Base-by-base conservation (phyloP, 37 sponge, comb jelly and placozoan genomes). In the Aphrocallistes beatrix region DNA sequence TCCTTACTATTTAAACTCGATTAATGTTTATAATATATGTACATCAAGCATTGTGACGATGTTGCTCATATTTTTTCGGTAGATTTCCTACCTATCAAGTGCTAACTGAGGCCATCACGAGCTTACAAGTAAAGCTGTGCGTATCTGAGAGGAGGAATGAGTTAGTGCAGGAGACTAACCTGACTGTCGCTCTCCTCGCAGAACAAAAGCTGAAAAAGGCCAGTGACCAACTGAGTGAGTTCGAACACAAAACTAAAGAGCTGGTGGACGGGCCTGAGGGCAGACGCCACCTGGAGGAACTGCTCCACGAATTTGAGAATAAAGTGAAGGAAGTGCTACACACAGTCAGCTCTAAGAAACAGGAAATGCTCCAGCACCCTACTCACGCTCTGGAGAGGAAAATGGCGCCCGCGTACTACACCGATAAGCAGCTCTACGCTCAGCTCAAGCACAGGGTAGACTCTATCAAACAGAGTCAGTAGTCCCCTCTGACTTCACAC, bases 291-390 rank as follows among this genome's bases (percentile, higher is more conserved):
- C 34, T 60, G 34, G 75, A 60, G 75, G 75, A 60, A 13, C 75
- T 19, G 3, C 34, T 60, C 25, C 75, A 60, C 6, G 17, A 60
- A 30, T 60, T 60, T 60, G 75, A 60, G 34, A 19, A 28, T 60
- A 60, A 60, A 60, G n/a, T 60, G 75, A 60, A 60, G 75, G 75
- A 60, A 60, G 75, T 60, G n/a, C n/a, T 60, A 13, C 75, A 60
- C 1, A 60, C 75, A 32, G 75, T 60, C 25, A 60, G n/a, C 21
- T 60, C 75, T 3, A 19, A 60, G 6, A 60, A 60, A 60, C 75
- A 60, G n/a, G 75, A 60, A 28, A 3, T 60, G n/a, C 6, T 60
- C 10, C 75, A 60, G 34, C 75, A 60, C 34, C 75, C 75, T 13
- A 60, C 75, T 13, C 75, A 25, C 8, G 75, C 75, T 6, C n/a